phyloP scores from a whole-genome alignment of 2,113 vertebrate species.

The Tricholaema leucomelas region DNA sequence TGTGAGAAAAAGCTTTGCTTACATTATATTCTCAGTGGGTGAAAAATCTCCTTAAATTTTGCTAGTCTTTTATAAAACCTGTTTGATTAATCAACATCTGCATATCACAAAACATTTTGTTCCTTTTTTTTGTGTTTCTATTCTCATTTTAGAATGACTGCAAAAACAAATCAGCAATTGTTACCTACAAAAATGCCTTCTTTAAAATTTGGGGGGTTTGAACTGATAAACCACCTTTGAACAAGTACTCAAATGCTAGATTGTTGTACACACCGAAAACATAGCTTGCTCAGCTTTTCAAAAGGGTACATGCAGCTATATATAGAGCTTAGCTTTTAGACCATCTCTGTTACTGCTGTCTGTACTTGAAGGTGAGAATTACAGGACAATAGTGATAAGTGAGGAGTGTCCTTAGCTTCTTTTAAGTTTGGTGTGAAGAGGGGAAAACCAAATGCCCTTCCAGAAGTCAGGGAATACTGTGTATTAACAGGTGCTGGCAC shows the following conservation, averaged over 20 bases:
- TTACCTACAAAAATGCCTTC: slow-evolving; percentile 4
- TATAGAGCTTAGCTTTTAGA: not conserved
- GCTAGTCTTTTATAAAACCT: not conserved
- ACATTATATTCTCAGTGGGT: not conserved
- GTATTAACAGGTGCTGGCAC: not conserved
- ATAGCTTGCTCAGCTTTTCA: not conserved
- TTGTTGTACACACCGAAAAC: not conserved
- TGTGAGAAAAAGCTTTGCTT: not conserved
- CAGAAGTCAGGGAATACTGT: not conserved
- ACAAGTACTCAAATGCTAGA: not conserved
- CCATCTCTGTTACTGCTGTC: not conserved
- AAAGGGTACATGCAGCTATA: not conserved
- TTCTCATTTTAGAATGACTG: not conserved
- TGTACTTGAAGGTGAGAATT: not conserved
- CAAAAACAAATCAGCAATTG: not conserved
- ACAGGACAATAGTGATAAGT: not conserved
- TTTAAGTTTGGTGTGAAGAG: not conserved
- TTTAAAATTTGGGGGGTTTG: not conserved
- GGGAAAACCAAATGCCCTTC: not conserved
- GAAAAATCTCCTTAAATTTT: not conserved
- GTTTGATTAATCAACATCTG: not conserved
- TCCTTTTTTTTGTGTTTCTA: not conserved
- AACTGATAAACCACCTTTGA: not conserved
- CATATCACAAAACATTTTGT: not conserved
- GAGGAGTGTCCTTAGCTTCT: not conserved